These are phyloP conservation scores for Ophion obscuratus DNA, from an alignment of 2,888 invertebrate species.

Conservation along the genomic window DNA sequence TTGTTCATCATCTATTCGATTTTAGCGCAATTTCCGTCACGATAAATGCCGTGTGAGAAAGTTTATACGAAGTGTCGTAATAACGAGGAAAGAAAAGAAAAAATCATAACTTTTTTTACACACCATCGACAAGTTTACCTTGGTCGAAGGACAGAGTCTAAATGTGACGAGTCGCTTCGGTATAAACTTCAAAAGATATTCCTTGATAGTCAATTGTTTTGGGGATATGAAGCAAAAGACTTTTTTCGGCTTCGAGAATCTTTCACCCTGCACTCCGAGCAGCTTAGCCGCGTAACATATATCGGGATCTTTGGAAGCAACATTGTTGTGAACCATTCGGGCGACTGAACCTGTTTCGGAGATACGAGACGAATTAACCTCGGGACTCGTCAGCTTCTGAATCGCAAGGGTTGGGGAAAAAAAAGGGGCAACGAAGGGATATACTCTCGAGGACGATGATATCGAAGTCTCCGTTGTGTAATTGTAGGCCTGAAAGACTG, in stretches of 20 bases:
- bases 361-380: slow-evolving; percentile 31
- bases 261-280: slow-evolving; percentile 86
- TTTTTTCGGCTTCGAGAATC: slow-evolving; percentile 91
- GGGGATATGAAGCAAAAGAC: slow-evolving; percentile 96
- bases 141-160: slow-evolving; percentile 96
- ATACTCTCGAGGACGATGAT: slow-evolving; percentile 95
- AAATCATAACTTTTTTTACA: slow-evolving; percentile 62
- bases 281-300: slow-evolving; percentile 94
- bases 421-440: slow-evolving; percentile 75
- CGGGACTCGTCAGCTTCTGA: too few species aligned
- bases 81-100: not conserved
- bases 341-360: slow-evolving; percentile 88
- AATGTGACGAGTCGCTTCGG: slow-evolving; percentile 96
- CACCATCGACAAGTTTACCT: slow-evolving; percentile 85
- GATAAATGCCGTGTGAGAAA: too few species aligned
- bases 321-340: slow-evolving; percentile 93
- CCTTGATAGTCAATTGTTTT: slow-evolving; percentile 96
- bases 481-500: slow-evolving; percentile 89
- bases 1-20: not conserved
- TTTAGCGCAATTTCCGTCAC: not conserved
- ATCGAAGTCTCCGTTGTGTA: slow-evolving; percentile 96
- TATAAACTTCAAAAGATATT: slow-evolving; percentile 96
- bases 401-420: not conserved
- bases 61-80: too few species aligned
- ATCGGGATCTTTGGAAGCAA: slow-evolving; percentile 93